Evolutionary conservation across 53 echinoderm and acorn worm genomes (phyloP), one percentile per base, ranked within the genome.

Genomic region (Pentamera pediparva): DNA sequence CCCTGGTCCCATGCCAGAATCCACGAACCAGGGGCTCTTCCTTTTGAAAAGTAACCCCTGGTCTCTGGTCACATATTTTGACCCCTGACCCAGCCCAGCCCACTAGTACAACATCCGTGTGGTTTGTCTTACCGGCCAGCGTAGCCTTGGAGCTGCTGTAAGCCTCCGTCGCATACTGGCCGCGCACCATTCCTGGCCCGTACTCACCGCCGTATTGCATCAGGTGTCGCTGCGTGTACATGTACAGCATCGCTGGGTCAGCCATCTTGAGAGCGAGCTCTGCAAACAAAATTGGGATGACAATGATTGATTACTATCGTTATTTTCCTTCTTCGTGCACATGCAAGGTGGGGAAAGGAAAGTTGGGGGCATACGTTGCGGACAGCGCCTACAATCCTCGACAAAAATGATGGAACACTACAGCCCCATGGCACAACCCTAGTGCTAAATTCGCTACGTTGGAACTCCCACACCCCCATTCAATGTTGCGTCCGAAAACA

Each of bases 61-160:
- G n/a, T n/a, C n/a, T n/a, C n/a, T n/a, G n/a, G n/a, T n/a, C n/a
- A n/a, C n/a, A n/a, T n/a, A n/a, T n/a, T n/a, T n/a, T n/a, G n/a
- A 22, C 49, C 8, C 8, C 49, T 55, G 18, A 30, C 11, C 4
- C 26, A 21, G 8, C n/a, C n/a, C n/a, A n/a, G n/a, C 20, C 17
- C 20, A 74, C 8, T 37, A 5, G 61, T 6, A 25, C 8, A 69
- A 38, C 34, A 65, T 10, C 20, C 39, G 4, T 0, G 51, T n/a
- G n/a, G n/a, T n/a, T n/a, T 57, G 31, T 39, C 81, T 56, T 78
- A 89, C 91, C 88, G 32, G 91, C 96, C 3, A 98, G 74, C 5
- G 91, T 98, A 61, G 92, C 98, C 83, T 98, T 98, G 32, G 98
- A 98, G 76, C 89, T 98, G 81, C 63, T 91, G 82, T 89, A 88